Base-by-base conservation (phyloP, 2,113 vertebrate genomes). In the Hypocryptadius cinnamomeus region DNA sequence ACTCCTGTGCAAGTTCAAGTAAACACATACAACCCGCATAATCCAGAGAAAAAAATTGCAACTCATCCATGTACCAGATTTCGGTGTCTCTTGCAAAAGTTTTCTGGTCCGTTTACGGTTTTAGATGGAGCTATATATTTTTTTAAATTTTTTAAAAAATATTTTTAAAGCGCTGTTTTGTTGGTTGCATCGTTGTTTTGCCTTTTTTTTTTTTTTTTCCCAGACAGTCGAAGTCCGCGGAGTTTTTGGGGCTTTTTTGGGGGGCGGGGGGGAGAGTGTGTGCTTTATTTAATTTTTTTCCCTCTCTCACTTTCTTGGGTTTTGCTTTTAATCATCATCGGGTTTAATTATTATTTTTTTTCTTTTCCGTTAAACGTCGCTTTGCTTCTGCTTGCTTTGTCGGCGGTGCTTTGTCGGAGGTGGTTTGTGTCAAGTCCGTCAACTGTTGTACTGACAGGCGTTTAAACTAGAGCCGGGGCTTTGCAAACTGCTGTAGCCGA, bases 391-490 rank as follows among this genome's bases (percentile, higher is more conserved):
- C 90, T 94, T 35, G 73, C 90, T 81, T 93, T 88, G 85, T 81
- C 94, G 73, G 94, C 90, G 95, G 57, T 89, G 90, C 50, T 92
- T 93, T 89, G 64, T 91, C 80, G 80, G 93, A 87, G 94, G 87
- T 81, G 90, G 85, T 94, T 95, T 70, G 59, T 85, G 48, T 35
- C 94, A 87, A 96, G 95, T 97, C 96, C 97, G 98, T 99, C 99
- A 99, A 97, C 99, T 99, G 98, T 99, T 99, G 97, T 99, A 99
- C 96, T 99, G 99, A 95, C 99, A 99, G 39, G 99, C 99, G 94
- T 99, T 99, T 94, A 99, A 98, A 85, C 98, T 98, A 15, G 99
- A 98, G 19, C 98, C 98, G 45, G 99, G 99, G 95, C 98, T 99
- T 96, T 99, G 99, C 97, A 99, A 97, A 86, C 98, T 97, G 97